phyloP scores from a whole-genome alignment of 2,888 invertebrate species.

The Epinotia brunnichana region DNA sequence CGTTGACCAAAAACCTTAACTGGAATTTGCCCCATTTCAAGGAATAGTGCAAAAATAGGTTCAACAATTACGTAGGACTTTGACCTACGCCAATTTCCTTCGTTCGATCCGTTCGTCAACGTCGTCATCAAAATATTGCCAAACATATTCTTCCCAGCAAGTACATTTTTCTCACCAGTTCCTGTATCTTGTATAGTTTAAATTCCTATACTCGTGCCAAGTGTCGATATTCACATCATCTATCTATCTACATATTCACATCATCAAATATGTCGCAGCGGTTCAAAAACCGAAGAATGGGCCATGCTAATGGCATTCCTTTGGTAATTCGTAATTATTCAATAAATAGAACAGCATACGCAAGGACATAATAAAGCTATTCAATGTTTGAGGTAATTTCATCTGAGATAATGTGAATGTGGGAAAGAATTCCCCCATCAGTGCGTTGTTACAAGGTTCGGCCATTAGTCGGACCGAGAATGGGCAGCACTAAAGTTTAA shows the following conservation, averaged over 20 bases:
- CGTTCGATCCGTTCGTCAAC: not conserved
- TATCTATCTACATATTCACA: not conserved
- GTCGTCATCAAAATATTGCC: not conserved
- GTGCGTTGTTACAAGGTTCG: constrained; percentile 71
- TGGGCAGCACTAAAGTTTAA: constrained; percentile 71
- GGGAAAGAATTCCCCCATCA: constrained; percentile 62
- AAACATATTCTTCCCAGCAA: not conserved
- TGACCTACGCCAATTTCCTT: not conserved
- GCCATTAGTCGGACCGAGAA: constrained; percentile 76
- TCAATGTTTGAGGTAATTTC: constrained; percentile 44
- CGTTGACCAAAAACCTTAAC: not conserved
- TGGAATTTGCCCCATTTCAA: too few relatives aligned
- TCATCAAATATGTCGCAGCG: not conserved
- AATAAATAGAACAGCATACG: constrained; percentile 27
- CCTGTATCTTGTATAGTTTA: too few relatives aligned
- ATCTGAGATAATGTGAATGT: constrained; percentile 49
- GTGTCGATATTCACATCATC: too few relatives aligned
- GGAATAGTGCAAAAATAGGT: too few relatives aligned
- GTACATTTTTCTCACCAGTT: too few relatives aligned
- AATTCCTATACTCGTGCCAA: too few relatives aligned
- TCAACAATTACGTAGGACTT: too few relatives aligned
- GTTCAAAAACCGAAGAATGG: constrained; percentile 1
- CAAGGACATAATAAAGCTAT: constrained; percentile 42
- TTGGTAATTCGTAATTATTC: constrained; percentile 25
- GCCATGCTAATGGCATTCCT: constrained; percentile 16